phyloP scores from a whole-genome alignment of 2,797 vertebrate genomes.

The Poecilia gillii region DNA sequence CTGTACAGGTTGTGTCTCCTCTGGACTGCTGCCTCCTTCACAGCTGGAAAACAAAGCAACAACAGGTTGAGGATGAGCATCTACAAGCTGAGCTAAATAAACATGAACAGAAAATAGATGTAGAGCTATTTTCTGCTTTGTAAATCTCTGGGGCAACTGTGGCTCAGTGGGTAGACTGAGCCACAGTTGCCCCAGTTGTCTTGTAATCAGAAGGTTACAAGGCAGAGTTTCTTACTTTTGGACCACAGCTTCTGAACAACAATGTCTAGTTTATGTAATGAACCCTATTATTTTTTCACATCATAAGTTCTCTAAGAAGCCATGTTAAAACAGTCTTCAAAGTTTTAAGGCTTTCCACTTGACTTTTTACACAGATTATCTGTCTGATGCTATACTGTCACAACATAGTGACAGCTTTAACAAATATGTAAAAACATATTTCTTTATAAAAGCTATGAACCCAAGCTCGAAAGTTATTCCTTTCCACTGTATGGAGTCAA shows the following conservation, averaged over 20 bases:
- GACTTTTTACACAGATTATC: too few relatives aligned
- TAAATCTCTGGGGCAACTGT: too few relatives aligned
- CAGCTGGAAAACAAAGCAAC: conserved; percentile 77
- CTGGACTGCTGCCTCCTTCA: conserved; percentile 95
- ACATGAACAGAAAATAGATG: neutral
- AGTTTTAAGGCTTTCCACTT: too few relatives aligned
- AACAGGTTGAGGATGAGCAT: neutral
- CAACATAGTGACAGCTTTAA: too few relatives aligned
- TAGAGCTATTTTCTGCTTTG: neutral
- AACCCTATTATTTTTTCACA: neutral
- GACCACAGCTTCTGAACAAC: neutral
- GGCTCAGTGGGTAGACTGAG: too few relatives aligned
- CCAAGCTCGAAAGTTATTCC: neutral
- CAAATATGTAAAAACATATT: too few relatives aligned
- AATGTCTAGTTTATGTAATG: neutral
- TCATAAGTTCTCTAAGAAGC: neutral
- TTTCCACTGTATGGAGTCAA: neutral
- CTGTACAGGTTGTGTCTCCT: conserved; percentile 94
- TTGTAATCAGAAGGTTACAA: neutral
- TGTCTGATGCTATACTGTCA: too few relatives aligned
- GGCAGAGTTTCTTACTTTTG: neutral
- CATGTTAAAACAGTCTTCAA: neutral
- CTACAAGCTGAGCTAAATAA: neutral
- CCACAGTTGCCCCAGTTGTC: too few relatives aligned
- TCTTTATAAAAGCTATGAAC: too few relatives aligned